Percentiles rank a stretch among this genome's conserved stretches.
Conservation (phyloP, 2,113 vertebrate genomes). For the Sus scrofa region T2T-Sscrofa CM000822.6:33553501-33554000, state of each 20-base stretch:
- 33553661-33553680: neutral
- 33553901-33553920: neutral
- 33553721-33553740: neutral
- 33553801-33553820: neutral
- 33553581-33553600: neutral
- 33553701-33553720: constrained; percentile 39
- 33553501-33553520: neutral
- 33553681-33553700: neutral
- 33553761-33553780: neutral
- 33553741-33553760: neutral
- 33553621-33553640: neutral
- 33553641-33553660: neutral
- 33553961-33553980: neutral
- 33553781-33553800: neutral
- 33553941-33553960: constrained; percentile 19
- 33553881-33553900: constrained; percentile 45
- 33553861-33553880: constrained; percentile 12
- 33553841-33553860: neutral
- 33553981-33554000: neutral
- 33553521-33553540: neutral
- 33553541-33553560: neutral
- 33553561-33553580: neutral
- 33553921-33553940: constrained; percentile 7
- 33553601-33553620: neutral
- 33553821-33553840: constrained; percentile 38